Base-by-base conservation (phyloP, 1,140 invertebrate species). In the Hesperophylax magnus region DNA sequence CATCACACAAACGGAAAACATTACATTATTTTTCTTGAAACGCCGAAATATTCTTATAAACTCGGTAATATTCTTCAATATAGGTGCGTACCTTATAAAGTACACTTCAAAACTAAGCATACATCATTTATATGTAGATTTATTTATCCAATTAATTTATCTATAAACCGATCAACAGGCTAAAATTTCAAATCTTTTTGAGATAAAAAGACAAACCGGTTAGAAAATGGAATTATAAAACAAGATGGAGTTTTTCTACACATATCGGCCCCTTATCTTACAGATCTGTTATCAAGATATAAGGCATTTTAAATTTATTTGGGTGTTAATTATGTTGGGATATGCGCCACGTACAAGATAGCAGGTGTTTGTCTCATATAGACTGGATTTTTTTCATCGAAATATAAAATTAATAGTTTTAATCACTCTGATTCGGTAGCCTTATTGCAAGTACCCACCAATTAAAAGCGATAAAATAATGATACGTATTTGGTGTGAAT, bases 221-320 rank as follows among this genome's bases (percentile, higher is more conserved):
- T 69, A 34, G 65, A 69, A 34, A 39, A 69, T 31, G 18, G 39
- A 39, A 39, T 24, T 69, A 39, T 69, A 39, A 69, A 39, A n/a
- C 63, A 67, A 27, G 63, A 67, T 67, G 63, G 20, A n/a, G 63
- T 67, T 34, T 27, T 27, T 31, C 24, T 67, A 27, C 63, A 67
- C 11, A 27, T 34, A 34, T 34, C n/a, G 27, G 27, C 8, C 2
- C 31, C 24, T 69, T 69, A 69, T 69, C 65, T 34, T 34, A 17
- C 9, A 8, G 31, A 69, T 69, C 65, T 39, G 20, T 27, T 69
- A 39, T 69, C 39, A 34, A 69, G 65, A 69, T 69, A 69, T 39
- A 69, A 69, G 34, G 39, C 27, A 69, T 47, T 39, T 69, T 39
- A 69, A 69, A 69, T 69, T 61, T 69, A 69, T 69, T 69, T 69